Evolutionary conservation across 2,888 invertebrate species (phyloP).

Genomic region (Caenorhabditis sp.): DNA sequence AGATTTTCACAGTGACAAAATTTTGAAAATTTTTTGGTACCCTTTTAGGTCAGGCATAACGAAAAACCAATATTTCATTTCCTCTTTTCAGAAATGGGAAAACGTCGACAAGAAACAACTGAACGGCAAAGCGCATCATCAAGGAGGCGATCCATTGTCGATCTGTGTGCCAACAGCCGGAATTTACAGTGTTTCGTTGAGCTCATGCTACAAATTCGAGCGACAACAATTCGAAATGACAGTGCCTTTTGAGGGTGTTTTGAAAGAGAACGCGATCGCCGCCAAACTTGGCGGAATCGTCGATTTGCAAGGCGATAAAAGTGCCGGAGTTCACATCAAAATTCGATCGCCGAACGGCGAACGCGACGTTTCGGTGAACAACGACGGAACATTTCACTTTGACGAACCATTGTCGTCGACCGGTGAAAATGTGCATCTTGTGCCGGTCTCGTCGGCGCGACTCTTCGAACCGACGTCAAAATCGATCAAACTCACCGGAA

Average conservation of each 20-base stretch:
- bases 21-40: no score
- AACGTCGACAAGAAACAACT: slow-evolving; percentile 42
- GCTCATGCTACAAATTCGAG: slow-evolving; percentile 52
- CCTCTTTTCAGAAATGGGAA: slow-evolving; percentile 49
- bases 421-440: slow-evolving; percentile 35
- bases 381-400: slow-evolving; percentile 47
- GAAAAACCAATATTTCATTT: no score
- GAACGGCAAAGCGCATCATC: slow-evolving; percentile 29
- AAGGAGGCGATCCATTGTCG: slow-evolving; percentile 38
- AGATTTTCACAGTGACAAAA: no score
- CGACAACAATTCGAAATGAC: slow-evolving; percentile 34
- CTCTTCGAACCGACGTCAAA: slow-evolving; percentile 58
- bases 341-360: slow-evolving; percentile 37
- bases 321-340: slow-evolving; percentile 9
- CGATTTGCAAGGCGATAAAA: slow-evolving; percentile 30
- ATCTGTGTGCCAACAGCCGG: slow-evolving; percentile 53
- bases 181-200: slow-evolving; percentile 35
- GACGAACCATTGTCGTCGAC: slow-evolving; percentile 38
- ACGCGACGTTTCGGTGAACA: slow-evolving; percentile 33
- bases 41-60: no score
- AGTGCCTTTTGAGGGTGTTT: slow-evolving; percentile 38
- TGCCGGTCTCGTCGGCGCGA: slow-evolving; percentile 46
- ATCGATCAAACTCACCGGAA: slow-evolving; percentile 49
- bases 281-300: slow-evolving; percentile 36
- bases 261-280: slow-evolving; percentile 30